A percentile compares a stretch with the other conserved stretches of the same genome.
Conservation (phyloP, 2,888 invertebrate species). For the Latrodectus hesperus region DNA sequence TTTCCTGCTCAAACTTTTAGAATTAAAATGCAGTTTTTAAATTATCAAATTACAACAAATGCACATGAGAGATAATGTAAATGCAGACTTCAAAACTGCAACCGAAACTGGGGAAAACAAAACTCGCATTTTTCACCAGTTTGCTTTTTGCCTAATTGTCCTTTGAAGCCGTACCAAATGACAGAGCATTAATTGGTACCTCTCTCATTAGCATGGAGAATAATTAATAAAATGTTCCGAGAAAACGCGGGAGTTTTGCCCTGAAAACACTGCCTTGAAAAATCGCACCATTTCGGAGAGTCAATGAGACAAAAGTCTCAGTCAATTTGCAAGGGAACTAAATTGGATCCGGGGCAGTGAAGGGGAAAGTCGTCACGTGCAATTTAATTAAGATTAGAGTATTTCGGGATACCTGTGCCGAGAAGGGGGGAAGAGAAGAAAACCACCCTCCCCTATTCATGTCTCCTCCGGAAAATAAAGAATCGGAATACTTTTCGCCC, state of each 20-base stretch:
- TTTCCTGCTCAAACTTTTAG: too few relatives aligned
- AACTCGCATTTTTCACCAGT: too few relatives aligned
- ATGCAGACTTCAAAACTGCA: too few relatives aligned
- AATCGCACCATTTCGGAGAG: slow-evolving; percentile 9
- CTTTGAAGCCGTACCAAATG: neutral
- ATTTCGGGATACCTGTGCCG: slow-evolving; percentile 6
- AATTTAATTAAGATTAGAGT: slow-evolving; percentile 49
- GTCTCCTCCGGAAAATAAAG: neutral
- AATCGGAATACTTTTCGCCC: slow-evolving; percentile 13
- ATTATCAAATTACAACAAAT: too few relatives aligned
- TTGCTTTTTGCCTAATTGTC: too few relatives aligned
- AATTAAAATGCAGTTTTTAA: too few relatives aligned
- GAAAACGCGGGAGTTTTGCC: slow-evolving; percentile 12
- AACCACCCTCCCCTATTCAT: neutral
- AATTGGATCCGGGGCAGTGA: slow-evolving; percentile 32
- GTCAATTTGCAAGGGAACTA: slow-evolving; percentile 57
- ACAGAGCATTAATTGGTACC: neutral
- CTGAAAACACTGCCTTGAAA: slow-evolving; percentile 4
- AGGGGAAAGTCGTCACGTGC: slow-evolving; percentile 10
- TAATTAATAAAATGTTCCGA: slow-evolving; percentile 32
- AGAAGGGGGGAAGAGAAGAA: slow-evolving; percentile 17
- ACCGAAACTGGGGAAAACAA: too few relatives aligned
- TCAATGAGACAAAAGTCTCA: slow-evolving; percentile 59
- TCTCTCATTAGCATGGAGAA: slow-evolving; percentile 19
- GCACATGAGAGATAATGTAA: too few relatives aligned